Evolutionary conservation across 2,797 vertebrate species (phyloP), one percentile per base, ranked within the genome.

Genomic region (Diglossa cyanea): DNA sequence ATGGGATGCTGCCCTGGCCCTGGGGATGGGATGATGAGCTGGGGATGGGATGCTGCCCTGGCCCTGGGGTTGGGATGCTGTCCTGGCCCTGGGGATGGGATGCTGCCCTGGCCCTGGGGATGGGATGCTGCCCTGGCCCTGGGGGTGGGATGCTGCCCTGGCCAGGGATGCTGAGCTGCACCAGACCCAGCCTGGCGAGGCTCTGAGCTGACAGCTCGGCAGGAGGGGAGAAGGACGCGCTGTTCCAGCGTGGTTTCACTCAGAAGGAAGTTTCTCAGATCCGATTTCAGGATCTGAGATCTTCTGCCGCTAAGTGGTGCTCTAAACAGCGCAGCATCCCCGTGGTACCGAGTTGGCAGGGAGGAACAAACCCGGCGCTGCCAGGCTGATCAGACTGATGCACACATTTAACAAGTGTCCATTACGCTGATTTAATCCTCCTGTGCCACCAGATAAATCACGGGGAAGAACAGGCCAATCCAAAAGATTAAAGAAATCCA

Each of bases 261-360:
- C 6, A 0, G 48, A 45, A 31, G 9, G 13, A 25, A 71, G 13
- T 37, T 62, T 4, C 66, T 30, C 5, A 0, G 58, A 3, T 37
- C 17, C 15, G 24, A 5, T 58, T 83, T 28, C 26, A 78, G 86
- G 26, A 17, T 53, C 37, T 40, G 76, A 45, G 54, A 82, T 10
- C 42, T 77, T 74, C 63, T 55, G 95, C 94, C 97, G 81, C 97
- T 96, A 92, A 96, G 97, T 37, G 97, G 97, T 79, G 95, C 97
- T 96, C 63, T 70, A 63, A 73, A 47, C 97, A 96, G 95, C 33
- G 20, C 31, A 19, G 91, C 79, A 4, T 87, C 86, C 51, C 76
- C 2, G 2, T 0, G 30, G 26, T 3, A 4, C 26, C 71, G 57
- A 78, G 0, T 9, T 60, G 35, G 4, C 35, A 20, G 71, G 79